Evolutionary conservation across 2,797 vertebrate genomes (phyloP), one percentile per base, ranked within the genome.

Genomic region (Choloepus didactylus): DNA sequence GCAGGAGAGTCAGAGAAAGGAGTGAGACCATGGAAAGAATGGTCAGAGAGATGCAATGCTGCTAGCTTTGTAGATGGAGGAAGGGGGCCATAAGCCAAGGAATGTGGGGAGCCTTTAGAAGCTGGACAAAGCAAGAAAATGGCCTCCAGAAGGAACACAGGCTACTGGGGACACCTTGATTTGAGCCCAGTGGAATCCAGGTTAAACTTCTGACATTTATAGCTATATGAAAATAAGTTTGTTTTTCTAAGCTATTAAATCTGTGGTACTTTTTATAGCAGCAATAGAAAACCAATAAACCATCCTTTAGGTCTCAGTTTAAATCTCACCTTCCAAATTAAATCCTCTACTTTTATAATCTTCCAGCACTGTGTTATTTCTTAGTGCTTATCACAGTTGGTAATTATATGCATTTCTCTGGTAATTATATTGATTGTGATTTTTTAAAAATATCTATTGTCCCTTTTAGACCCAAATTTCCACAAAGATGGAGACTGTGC

Each of bases 271-370:
- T 95, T 9, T 85, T 80, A 75, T 2, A 89, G 66, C 18, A 69
- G 56, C 2, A 64, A 77, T 29, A 88, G 62, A 85, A 95, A 92
- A 31, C 25, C 12, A 83, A 75, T 9, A 62, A 0, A 72, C 1
- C 25, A 60, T 62, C 38, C 14, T n/a, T 67, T 60, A 54, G n/a
- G 12, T 72, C 18, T 88, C 49, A 31, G 7, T n/a, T 69, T 54
- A 51, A 95, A 92, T 46, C 59, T 90, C 44, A 51, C 51, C 67
- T 4, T 77, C 41, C 38, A 85, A 59, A 84, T 92, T 84, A 81
- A 77, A 84, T 66, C 54, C 56, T 38, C 12, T 41, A 44, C 11
- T 93, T 87, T 79, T 31, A 75, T 44, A 89, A 89, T 49, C 38
- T 46, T 35, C 64, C 31, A 87, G 35, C 31, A 87, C 12, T 54